Evolutionary conservation across 2,888 invertebrate genomes (phyloP).

Genomic region (Rhaphigaster nebulosa): DNA sequence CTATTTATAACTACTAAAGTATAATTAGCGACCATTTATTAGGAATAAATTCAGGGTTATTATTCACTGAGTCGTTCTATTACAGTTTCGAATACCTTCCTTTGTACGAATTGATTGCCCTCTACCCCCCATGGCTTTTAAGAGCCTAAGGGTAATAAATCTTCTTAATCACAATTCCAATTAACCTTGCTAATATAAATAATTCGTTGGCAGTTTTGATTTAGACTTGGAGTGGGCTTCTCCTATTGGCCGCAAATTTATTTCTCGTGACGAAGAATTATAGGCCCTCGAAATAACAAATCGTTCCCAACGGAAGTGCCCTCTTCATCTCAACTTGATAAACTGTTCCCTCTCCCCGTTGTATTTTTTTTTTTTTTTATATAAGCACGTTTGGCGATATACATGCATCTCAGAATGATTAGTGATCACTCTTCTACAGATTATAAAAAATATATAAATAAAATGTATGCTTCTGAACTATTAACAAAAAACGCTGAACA

Average conservation of each 20-base stretch:
- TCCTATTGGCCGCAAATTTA: constrained; percentile 31
- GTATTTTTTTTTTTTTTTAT: background rate
- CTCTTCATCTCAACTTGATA: constrained; percentile 38
- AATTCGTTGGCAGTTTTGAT: constrained; percentile 34
- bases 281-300: constrained; percentile 36
- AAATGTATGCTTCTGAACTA: too few relatives aligned
- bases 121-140: background rate
- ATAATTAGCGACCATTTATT: background rate
- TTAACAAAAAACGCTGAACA: too few relatives aligned
- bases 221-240: constrained; percentile 5
- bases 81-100: background rate
- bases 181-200: constrained; percentile 37
- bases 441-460: too few relatives aligned
- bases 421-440: background rate
- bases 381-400: background rate
- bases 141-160: background rate
- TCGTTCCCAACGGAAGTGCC: constrained; percentile 19
- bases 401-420: background rate
- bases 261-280: constrained; percentile 35
- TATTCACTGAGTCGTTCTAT: background rate
- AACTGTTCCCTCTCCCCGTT: constrained; percentile 18
- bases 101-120: background rate
- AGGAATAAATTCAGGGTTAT: background rate
- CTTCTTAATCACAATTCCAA: background rate
- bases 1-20: too few relatives aligned